Evolutionary conservation across 2,797 vertebrate genomes (phyloP).

Genomic region (Brachyalestes nurse): DNA sequence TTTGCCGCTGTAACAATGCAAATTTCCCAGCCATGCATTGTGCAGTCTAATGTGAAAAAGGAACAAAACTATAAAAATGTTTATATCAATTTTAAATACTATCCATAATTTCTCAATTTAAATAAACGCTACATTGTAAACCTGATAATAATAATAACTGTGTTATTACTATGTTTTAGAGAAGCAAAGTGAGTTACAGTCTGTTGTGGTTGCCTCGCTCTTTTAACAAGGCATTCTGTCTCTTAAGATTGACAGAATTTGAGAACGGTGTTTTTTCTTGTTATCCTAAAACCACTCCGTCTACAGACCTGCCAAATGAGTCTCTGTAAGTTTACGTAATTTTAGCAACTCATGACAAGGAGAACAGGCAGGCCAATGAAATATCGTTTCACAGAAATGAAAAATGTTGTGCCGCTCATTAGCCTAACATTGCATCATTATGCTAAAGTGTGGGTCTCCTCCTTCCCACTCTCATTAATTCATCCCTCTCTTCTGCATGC

Average conservation of each 20-base stretch:
- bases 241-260: background rate
- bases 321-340: background rate
- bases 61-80: background rate
- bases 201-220: conserved; percentile 6
- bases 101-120: background rate
- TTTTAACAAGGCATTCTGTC: background rate
- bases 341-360: background rate
- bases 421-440: conserved; percentile 22
- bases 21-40: background rate
- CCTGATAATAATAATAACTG: too few species aligned
- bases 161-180: background rate
- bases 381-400: conserved; percentile 9
- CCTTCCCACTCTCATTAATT: conserved; percentile 21
- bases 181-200: background rate
- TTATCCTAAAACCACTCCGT: conserved; percentile 2
- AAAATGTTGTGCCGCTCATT: background rate
- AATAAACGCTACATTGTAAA: background rate
- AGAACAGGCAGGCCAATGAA: conserved; percentile 26
- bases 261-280: background rate
- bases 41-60: background rate
- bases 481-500: background rate
- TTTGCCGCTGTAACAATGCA: too few species aligned
- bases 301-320: background rate
- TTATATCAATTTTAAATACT: background rate
- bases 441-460: conserved; percentile 13